Conservation (phyloP, 2,888 invertebrate species). For the Galeruca laticollis region DNA sequence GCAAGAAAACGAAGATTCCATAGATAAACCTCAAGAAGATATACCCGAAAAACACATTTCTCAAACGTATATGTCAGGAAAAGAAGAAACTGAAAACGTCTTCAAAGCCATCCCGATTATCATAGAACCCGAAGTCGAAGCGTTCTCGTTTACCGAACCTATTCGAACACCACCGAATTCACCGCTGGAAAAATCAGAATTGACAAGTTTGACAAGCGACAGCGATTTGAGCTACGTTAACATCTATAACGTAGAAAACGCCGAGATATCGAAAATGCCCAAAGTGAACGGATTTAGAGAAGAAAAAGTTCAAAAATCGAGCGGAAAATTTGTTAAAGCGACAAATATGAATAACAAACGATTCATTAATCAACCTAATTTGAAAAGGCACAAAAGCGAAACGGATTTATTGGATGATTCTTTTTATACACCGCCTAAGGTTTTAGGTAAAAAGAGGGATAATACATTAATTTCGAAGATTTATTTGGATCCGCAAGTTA, state of each 20-base stretch:
- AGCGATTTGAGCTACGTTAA: slow-evolving; percentile 64
- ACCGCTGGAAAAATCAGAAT: slow-evolving; percentile 22
- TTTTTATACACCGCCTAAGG: slow-evolving; percentile 47
- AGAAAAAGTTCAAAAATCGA: neutral
- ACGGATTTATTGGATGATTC: slow-evolving; percentile 47
- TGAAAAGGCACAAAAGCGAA: slow-evolving; percentile 49
- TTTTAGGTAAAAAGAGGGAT: slow-evolving; percentile 53
- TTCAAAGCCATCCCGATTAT: slow-evolving; percentile 46
- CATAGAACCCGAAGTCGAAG: slow-evolving; percentile 27
- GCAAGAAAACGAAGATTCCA: neutral
- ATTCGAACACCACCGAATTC: slow-evolving; percentile 12
- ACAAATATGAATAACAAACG: slow-evolving; percentile 5
- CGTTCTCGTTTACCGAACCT: no score
- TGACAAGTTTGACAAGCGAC: slow-evolving; percentile 58
- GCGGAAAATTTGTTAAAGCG: slow-evolving; percentile 7
- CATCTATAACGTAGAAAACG: slow-evolving; percentile 63
- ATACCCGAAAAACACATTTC: slow-evolving; percentile 3
- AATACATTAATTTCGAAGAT: slow-evolving; percentile 59
- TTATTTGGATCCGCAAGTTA: slow-evolving; percentile 56
- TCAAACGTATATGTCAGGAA: slow-evolving; percentile 9
- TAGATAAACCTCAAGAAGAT: neutral
- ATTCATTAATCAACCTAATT: neutral
- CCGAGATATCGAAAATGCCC: slow-evolving; percentile 52
- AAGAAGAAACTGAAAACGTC: slow-evolving; percentile 33
- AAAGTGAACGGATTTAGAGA: slow-evolving; percentile 34